phyloP scores from a whole-genome alignment of 2,888 invertebrate species.

The Cerastis rubricosa region DNA sequence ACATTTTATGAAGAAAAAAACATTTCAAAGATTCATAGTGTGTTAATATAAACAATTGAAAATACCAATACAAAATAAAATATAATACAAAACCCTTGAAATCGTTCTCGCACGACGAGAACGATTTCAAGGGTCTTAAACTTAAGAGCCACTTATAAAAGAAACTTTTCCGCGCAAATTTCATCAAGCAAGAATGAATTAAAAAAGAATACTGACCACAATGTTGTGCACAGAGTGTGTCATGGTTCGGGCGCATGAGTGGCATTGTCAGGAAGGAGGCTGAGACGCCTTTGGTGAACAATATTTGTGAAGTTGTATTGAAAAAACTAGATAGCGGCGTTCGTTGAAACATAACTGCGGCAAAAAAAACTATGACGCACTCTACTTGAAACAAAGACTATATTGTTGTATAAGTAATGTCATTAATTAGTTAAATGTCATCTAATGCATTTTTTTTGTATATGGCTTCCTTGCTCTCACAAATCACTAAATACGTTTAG shows the following conservation, averaged over 20 bases:
- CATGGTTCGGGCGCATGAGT: not conserved
- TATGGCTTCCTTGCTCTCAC: not conserved
- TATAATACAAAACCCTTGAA: too few relatives aligned
- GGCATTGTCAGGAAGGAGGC: not conserved
- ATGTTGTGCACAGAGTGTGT: not conserved
- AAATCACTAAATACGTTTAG: not conserved
- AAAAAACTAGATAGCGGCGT: not conserved
- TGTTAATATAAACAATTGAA: not conserved
- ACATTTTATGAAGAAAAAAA: not conserved
- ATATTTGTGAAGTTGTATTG: not conserved
- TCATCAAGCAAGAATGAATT: not conserved
- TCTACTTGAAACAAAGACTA: conserved; percentile 11
- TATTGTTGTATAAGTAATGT: conserved; percentile 24
- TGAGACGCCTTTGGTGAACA: not conserved
- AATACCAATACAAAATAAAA: too few relatives aligned
- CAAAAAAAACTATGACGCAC: not conserved
- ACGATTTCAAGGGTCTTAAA: not conserved
- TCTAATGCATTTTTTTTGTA: conserved; percentile 4
- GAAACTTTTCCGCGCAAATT: not conserved
- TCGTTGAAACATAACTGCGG: not conserved
- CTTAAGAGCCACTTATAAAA: not conserved
- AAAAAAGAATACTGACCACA: conserved; percentile 2
- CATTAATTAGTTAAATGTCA: not conserved
- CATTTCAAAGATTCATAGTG: not conserved
- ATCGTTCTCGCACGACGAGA: too few relatives aligned